Conservation (phyloP, 2,113 vertebrate species). For the Passer montanus region DNA sequence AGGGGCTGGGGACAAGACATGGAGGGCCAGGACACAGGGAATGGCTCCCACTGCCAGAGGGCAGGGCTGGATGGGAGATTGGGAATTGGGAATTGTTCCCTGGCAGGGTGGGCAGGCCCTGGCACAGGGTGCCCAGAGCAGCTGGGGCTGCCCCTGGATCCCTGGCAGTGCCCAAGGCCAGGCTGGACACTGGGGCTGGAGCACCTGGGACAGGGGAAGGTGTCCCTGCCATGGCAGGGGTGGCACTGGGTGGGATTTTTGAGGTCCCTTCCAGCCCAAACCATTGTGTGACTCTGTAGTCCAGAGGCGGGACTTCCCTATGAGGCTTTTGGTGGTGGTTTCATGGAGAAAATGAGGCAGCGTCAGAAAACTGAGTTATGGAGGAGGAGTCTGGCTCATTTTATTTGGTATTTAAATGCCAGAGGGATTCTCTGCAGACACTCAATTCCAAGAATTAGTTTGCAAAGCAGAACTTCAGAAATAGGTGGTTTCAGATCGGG, state of each 20-base stretch:
- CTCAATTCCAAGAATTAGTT: background rate
- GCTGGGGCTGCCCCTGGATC: background rate
- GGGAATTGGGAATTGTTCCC: background rate
- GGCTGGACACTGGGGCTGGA: background rate
- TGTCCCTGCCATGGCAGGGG: background rate
- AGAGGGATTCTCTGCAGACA: background rate
- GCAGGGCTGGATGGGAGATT: fast-evolving
- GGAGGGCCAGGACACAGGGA: background rate
- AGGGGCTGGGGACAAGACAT: background rate
- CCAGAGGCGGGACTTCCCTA: background rate
- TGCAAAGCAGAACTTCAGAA: background rate
- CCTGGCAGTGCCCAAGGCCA: background rate
- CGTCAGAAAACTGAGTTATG: fast-evolving
- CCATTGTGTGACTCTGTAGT: background rate
- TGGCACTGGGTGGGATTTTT: background rate
- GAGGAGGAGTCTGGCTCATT: background rate
- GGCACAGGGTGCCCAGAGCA: background rate
- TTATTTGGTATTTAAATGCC: background rate
- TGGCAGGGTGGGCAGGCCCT: background rate
- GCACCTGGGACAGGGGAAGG: background rate
- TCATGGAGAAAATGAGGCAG: background rate
- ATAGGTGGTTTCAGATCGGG: fast-evolving
- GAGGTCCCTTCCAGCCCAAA: background rate
- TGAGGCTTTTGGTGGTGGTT: fast-evolving
- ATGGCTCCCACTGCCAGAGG: fast-evolving